phyloP scores from a whole-genome alignment of 2,797 vertebrate species.

The Hephaestus fuliginosus region DNA sequence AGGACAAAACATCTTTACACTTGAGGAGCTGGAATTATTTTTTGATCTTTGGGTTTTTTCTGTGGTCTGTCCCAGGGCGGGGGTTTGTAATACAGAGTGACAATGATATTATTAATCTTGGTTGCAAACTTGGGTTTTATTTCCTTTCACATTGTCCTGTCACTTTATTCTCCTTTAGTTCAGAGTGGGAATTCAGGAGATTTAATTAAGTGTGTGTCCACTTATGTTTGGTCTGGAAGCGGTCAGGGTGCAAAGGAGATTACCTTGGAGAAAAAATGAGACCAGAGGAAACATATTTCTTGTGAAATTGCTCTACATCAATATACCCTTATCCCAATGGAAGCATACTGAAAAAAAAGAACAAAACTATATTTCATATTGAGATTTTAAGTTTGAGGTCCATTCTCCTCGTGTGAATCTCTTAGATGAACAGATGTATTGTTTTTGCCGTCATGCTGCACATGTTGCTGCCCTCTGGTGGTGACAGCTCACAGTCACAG shows the following conservation, averaged over 20 bases:
- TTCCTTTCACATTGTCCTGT: too few species aligned
- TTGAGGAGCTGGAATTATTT: too few species aligned
- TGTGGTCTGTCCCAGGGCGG: too few species aligned
- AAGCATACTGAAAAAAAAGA: neutral
- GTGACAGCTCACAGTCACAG: conserved; percentile 15
- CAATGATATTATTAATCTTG: too few species aligned
- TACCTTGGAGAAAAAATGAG: neutral
- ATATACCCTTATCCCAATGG: neutral
- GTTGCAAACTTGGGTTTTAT: too few species aligned
- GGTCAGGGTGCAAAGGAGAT: neutral
- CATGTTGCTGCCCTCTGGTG: conserved; percentile 76
- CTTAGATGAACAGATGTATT: neutral
- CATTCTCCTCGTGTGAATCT: neutral
- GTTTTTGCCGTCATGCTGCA: neutral
- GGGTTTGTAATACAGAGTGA: too few species aligned
- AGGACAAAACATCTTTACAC: too few species aligned
- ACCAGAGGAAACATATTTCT: neutral
- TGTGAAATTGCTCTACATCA: neutral
- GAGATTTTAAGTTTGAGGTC: neutral
- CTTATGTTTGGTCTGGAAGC: neutral
- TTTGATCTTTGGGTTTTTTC: too few species aligned
- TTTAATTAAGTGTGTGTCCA: neutral
- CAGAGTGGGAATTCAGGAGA: too few species aligned
- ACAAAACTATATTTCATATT: neutral
- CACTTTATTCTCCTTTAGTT: too few species aligned